phyloP scores from a whole-genome alignment of 2,113 vertebrate species.

The Macquaria australasica region DNA sequence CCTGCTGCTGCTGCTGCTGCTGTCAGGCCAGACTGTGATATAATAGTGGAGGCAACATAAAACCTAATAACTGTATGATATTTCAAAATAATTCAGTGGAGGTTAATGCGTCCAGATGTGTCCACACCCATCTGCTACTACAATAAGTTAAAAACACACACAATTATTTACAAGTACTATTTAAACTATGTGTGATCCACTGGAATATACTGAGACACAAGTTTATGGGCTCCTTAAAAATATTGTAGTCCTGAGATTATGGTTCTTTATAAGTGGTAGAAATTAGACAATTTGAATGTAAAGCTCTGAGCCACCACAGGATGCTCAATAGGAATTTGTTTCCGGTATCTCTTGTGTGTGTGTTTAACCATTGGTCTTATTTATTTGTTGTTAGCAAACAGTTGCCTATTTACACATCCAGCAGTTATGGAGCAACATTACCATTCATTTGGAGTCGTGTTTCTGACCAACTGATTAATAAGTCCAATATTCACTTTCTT shows the following conservation, averaged over 20 bases:
- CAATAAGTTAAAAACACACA: neutral
- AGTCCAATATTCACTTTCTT: neutral
- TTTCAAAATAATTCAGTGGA: neutral
- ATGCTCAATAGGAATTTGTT: neutral
- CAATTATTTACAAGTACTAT: conserved; percentile 2
- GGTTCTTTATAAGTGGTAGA: neutral
- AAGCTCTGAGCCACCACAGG: neutral
- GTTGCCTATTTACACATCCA: neutral
- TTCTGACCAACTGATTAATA: neutral
- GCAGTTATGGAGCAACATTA: neutral
- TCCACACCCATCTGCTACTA: neutral
- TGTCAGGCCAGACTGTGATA: conserved; percentile 1
- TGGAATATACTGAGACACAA: neutral
- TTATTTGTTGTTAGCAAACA: neutral
- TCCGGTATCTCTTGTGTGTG: neutral
- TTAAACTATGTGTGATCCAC: neutral
- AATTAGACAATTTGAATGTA: neutral
- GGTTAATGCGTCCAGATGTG: neutral
- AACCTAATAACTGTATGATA: neutral
- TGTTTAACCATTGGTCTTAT: neutral
- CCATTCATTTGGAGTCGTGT: neutral
- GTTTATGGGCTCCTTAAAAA: neutral
- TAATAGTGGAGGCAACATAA: neutral
- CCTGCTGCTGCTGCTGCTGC: conserved; percentile 41
- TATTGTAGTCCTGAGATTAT: neutral